Base-by-base conservation (phyloP, 2,888 invertebrate genomes). In the Shargacucullia verbasci region DNA sequence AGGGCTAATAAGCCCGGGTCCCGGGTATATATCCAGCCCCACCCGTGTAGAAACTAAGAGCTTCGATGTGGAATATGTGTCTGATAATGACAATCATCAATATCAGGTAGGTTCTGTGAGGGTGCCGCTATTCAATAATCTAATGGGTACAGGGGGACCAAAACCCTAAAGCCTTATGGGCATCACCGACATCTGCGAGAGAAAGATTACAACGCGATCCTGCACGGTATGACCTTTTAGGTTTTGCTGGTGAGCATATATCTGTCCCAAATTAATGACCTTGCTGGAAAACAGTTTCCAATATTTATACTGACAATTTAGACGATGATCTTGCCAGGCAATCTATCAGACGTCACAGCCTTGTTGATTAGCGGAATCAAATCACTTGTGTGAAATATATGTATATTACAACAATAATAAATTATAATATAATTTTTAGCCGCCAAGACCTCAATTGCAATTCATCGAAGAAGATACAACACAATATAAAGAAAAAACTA, bases 401-500 rank as follows among this genome's bases (percentile, higher is more conserved):
- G 35, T 37, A 3, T 20, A 14, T 15, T 8, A n/a, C n/a, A n/a
- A n/a, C n/a, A 14, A 37, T 2, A 10, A 10, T 0, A 0, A 13
- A 14, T 11, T 62, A 1, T 50, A 9, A 20, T 20, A 3, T 3
- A 2, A 20, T 20, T 38, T 55, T 25, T 34, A 66, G 67, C 34
- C 46, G 37, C 58, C 40, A 35, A 35, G 34, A 31, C 49, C 45
- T 7, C 20, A 20, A 4, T 0, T 34, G n/a, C 53, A 47, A n/a
- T 38, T 49, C 27, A 9, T 20, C 12, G 35, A 53, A 0, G 37
- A 63, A 29, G 39, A 63, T 11, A 13, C n/a, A 0, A 10, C 13
- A 34, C 41, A 15, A 13, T 34, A 54, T 10, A 8, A 13, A 34
- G 53, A 49, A 39, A 67, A 59, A 48, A 59, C 67, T 2, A 43